These are phyloP conservation scores for Epinephelus cyanopodus DNA, from an alignment of 2,113 vertebrate genomes.

Conservation along the genomic window DNA sequence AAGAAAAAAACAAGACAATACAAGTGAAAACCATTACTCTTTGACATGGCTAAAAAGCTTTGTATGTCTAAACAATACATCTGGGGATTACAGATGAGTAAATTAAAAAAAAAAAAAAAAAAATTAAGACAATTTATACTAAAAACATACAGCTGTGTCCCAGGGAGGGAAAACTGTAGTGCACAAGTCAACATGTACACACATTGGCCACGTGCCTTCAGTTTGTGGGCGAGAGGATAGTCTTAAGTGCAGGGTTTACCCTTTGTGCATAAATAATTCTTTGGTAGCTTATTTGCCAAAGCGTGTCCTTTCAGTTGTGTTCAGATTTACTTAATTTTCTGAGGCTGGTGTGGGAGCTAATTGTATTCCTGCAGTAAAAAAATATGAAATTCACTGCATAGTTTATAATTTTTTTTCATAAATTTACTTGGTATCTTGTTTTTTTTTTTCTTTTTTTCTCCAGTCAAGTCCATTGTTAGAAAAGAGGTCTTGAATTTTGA, in stretches of 20 bases:
- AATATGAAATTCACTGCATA: neutral
- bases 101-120: too few species aligned
- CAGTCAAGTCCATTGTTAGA: neutral
- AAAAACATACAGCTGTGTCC: neutral
- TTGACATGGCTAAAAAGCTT: constrained; percentile 35
- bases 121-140: neutral
- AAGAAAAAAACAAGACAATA: constrained; percentile 15
- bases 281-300: neutral
- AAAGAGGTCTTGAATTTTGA: neutral
- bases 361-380: neutral
- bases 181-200: neutral
- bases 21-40: constrained; percentile 44
- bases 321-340: neutral
- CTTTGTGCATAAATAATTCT: neutral
- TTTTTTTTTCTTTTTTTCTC: too few species aligned
- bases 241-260: neutral
- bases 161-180: neutral
- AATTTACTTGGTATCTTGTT: neutral
- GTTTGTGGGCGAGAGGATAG: neutral
- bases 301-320: neutral
- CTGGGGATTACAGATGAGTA: neutral
- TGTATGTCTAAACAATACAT: constrained; percentile 21
- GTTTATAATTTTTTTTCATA: neutral
- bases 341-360: neutral
- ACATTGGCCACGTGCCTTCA: neutral